Base-by-base conservation (phyloP, 2,113 vertebrate species). In the Muntiacus muntjak region DNA sequence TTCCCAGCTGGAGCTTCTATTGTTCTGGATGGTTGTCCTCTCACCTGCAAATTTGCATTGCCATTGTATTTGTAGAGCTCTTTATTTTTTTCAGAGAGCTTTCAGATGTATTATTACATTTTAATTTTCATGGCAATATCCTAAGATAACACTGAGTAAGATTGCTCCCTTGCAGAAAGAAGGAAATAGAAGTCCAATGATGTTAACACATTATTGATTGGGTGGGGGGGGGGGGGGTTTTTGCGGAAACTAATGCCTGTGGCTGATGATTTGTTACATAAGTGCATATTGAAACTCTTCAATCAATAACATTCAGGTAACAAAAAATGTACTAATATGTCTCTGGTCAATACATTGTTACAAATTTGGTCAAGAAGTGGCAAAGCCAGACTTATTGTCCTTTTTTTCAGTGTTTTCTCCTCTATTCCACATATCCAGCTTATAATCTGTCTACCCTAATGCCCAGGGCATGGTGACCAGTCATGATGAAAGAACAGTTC, bases 1-100 rank as follows among this genome's bases (percentile, higher is more conserved):
- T 81, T 85, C 94, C 87, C 92, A 98, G 85, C 87, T 90, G 98
- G 82, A 55, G 88, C 52, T 54, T 92, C 57, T n/a, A 4, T 91
- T 57, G 50, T 91, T 85, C 21, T 8, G 0, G 6, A 23, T 55
- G 30, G 57, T 58, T 91, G 50, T 85, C 58, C 62, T 88, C 84
- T 96, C 87, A 94, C 85, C 96, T 96, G 93, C 88, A 85, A 33
- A 88, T 92, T 23, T 87, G 82, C 57, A 33, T 84, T 58, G 91
- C 64, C 76, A 43, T 0, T 74, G 5, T 36, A 33, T 94, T 91
- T 93, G 62, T 60, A 86, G 54, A 87, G 36, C 62, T 79, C 47
- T 86, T 67, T 78, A 78, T 88, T 89, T 94, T 94, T 95, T 87
- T 45, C 36, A 52, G 30, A 97, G 81, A 89, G 82, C 50, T 62